Conservation (phyloP, 2,113 vertebrate species). For the Lota lota region DNA sequence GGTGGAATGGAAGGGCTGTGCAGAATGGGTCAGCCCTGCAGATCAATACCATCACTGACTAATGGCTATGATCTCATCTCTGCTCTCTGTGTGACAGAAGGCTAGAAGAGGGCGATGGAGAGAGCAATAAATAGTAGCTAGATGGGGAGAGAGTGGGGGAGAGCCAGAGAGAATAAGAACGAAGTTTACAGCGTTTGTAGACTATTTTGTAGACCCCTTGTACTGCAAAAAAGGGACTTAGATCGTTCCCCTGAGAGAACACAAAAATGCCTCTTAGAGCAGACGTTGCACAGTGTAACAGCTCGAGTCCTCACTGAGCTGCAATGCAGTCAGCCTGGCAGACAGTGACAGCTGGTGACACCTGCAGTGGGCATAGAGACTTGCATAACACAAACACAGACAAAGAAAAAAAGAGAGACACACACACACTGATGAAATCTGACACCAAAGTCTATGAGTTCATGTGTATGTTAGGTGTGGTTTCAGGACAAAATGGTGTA, state of each 20-base stretch:
- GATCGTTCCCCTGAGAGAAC: neutral
- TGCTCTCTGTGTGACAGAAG: conserved; percentile 12
- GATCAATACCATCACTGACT: conserved; percentile 56
- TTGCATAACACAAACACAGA: neutral
- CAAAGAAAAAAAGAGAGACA: conserved; percentile 14
- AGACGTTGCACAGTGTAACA: conserved; percentile 30
- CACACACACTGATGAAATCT: conserved; percentile 28
- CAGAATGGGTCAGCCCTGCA: conserved; percentile 22
- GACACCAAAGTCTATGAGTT: conserved; percentile 33
- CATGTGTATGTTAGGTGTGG: conserved; percentile 40
- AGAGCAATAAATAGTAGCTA: conserved; percentile 23
- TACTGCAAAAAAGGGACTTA: neutral
- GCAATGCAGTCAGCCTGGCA: conserved; percentile 32
- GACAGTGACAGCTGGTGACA: conserved; percentile 59
- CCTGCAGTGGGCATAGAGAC: conserved; percentile 31
- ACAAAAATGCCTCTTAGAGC: neutral
- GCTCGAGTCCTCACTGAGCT: conserved; percentile 22
- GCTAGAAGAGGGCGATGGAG: conserved; percentile 18
- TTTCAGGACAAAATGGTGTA: conserved; percentile 36
- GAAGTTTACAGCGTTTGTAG: too few species aligned
- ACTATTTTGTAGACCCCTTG: too few species aligned
- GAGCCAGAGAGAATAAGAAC: too few species aligned
- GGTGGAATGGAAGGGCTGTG: too few species aligned
- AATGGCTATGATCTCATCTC: conserved; percentile 58
- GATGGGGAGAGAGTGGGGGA: too few species aligned